Base-by-base conservation (phyloP, 1,140 invertebrate genomes). In the Pomacea maculata region DNA sequence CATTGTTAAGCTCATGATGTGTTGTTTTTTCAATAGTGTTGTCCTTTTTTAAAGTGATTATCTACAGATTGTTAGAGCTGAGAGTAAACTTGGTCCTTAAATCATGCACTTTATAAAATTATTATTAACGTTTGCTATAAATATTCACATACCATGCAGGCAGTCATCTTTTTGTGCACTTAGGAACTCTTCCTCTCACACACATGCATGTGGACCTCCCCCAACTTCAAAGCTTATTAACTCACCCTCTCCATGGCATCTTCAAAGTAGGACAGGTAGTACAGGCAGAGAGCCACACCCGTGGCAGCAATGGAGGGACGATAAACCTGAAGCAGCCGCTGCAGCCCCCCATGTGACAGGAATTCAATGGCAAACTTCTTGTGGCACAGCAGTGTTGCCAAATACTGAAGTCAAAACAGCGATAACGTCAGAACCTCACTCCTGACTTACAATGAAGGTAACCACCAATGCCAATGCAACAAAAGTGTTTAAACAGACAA, bases 341-440 rank as follows among this genome's bases (percentile, higher is more conserved):
- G 91, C 71, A 99, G 89, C 7, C 97, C 97, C 65, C 95, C 95
- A 85, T 94, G 94, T 78, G 95, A 94, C 19, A 99, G 94, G 91
- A 99, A 99, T 90, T 99, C 97, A 15, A 98, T 94, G 0, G 97
- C 96, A 92, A 99, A 99, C 90, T 99, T 99, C 91, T 99, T 99
- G 90, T 99, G 98, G 87, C 97, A 99, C 0, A 99, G 92, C 70
- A 99, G 90, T 3, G 97, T 96, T 0, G 97, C 96, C 7, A 99
- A 92, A 91, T 98, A 99, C 92, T 98, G 95, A 71, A 82, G 85
- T 45, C 77, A 68, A 77, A 76, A 57, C 57, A 61, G 9, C 11
- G 57, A 61, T 17, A 14, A 61, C 8, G 6, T 61, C 57, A 61
- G 57, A 14, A 61, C 15, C 57, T 61, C 15, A 17, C 57, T 61